Evolutionary conservation across 2,888 invertebrate genomes (phyloP), one percentile per base, ranked within the genome.

Genomic region (Coleophora flavipennella): DNA sequence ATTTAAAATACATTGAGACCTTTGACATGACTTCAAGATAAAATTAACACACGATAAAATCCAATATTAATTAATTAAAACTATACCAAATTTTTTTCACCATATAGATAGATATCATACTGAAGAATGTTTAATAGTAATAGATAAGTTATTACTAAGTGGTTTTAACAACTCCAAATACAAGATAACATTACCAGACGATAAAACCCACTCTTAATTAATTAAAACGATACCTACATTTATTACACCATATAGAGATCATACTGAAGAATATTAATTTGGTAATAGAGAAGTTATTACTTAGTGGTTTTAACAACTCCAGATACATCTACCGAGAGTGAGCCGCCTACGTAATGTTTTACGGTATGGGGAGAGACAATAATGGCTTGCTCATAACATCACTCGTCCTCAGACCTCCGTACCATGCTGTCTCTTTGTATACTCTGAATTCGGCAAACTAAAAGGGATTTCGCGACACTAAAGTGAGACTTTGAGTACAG

Each of bases 331-430:
- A 4, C 59, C 59, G 51, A 57, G 59, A 66, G 67, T 67, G 66
- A 70, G 72, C 67, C 72, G 68, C 72, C 79, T 83, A 70, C 77
- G 80, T 83, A 81, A 83, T 83, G 81, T 78, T 84, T 83, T 84
- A 84, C 83, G 83, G 83, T 81, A 84, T 84, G 78, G 81, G 77
- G 76, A 77, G 81, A 83, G 83, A 84, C 84, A 84, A 84, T 84
- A 84, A 84, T 84, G 84, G 83, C 70, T 79, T 76, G 83, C 84
- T 84, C 84, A 84, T 84, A 84, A 84, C 84, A 84, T 84, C 77
- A 84, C 84, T 84, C 84, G 80, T 81, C 76, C 73, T 70, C 68
- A 56, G 51, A 61, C 67, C 77, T 62, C 57, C 53, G 73, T 77
- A 79, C 80, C 62, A 76, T 51, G 75, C 53, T 29, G 8, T 29